A percentile compares a stretch with the other conserved stretches of the same genome.
Conservation (phyloP, 1,140 invertebrate genomes). For the Adoxophyes honmai region DNA sequence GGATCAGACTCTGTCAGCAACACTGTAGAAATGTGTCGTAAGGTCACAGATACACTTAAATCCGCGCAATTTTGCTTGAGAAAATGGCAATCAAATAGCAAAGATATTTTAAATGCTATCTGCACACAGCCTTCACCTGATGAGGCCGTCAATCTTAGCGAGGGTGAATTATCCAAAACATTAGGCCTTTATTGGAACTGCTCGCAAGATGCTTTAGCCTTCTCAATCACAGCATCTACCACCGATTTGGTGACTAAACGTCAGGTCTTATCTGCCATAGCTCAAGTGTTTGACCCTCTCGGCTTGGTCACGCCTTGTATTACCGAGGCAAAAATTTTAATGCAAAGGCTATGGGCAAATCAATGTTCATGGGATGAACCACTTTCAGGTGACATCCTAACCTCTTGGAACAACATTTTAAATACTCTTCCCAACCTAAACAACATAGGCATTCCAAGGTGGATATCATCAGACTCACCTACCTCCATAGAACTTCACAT, state of each 20-base stretch:
- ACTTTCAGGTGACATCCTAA: not conserved
- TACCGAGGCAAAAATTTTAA: not conserved
- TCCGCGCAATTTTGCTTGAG: not conserved
- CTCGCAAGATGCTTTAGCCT: not conserved
- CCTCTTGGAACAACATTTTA: not conserved
- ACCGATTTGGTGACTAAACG: constrained; percentile 22
- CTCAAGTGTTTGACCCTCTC: constrained; percentile 29
- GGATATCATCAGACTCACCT: not conserved
- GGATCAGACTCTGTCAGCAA: not conserved
- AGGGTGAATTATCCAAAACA: not conserved
- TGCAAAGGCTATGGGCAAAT: not conserved
- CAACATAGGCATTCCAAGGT: not conserved
- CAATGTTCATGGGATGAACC: not conserved
- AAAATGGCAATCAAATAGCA: constrained; percentile 1
- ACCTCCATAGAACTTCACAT: not conserved
- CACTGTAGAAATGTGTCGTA: not conserved
- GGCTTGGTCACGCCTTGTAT: constrained; percentile 24
- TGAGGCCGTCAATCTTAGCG: not conserved
- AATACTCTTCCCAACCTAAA: not conserved
- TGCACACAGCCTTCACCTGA: not conserved
- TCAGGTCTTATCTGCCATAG: constrained; percentile 23
- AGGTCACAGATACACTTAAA: not conserved
- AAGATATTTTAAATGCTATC: not conserved
- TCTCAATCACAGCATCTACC: not conserved
- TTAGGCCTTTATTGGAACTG: not conserved